Evolutionary conservation across 2,113 vertebrate species (phyloP).

Genomic region (Amphilophus citrinellus): DNA sequence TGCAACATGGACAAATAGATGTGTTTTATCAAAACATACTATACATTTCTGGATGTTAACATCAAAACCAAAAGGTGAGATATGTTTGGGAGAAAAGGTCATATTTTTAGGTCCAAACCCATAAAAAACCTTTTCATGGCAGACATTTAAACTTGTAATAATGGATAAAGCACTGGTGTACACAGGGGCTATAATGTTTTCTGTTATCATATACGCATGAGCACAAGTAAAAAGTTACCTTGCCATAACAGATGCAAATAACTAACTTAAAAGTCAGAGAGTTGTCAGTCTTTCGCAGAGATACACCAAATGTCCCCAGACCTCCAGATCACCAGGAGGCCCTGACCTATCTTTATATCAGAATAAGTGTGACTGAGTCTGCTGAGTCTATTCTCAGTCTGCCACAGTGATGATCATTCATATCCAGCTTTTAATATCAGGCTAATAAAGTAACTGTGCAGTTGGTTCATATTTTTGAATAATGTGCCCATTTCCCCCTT

Average conservation of each 20-base stretch:
- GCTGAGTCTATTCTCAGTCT: slow-evolving; percentile 1
- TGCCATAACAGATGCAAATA: neutral
- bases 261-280: neutral
- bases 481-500: neutral
- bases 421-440: neutral
- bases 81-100: too few species aligned
- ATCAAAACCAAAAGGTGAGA: neutral
- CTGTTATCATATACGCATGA: neutral
- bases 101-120: neutral
- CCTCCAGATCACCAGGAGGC: neutral
- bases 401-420: neutral
- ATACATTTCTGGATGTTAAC: neutral
- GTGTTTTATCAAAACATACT: neutral
- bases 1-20: neutral
- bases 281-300: neutral
- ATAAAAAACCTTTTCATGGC: neutral
- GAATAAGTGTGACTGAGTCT: neutral
- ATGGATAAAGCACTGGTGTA: too few species aligned
- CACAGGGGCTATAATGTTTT: neutral
- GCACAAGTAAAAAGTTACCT: neutral
- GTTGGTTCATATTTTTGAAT: neutral
- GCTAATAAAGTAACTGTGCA: neutral
- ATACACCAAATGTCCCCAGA: neutral
- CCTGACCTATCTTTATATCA: neutral
- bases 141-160: neutral